Evolutionary conservation across 1,140 invertebrate genomes (phyloP).

Genomic region (Ips nitidus): DNA sequence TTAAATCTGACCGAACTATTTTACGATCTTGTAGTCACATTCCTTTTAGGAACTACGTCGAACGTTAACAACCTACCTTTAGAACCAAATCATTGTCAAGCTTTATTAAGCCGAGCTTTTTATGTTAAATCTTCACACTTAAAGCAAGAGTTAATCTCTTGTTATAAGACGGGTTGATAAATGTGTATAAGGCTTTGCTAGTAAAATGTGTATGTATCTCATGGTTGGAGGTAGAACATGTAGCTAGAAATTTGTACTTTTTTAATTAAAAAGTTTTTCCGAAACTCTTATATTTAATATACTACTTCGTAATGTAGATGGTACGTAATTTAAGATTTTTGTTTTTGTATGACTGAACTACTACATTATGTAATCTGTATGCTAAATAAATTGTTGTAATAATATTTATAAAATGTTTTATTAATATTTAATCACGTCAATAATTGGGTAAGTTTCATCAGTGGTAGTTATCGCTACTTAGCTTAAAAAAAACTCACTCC

Average conservation of each 20-base stretch:
- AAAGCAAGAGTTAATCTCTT: conserved; percentile 4
- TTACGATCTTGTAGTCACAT: background rate
- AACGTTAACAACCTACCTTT: background rate
- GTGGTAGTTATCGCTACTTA: too few relatives aligned
- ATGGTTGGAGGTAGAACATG: conserved; percentile 5
- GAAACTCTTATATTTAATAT: background rate
- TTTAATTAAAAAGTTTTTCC: conserved; percentile 3
- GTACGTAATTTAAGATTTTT: conserved; percentile 6
- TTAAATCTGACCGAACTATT: conserved; percentile 9
- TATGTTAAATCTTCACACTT: background rate
- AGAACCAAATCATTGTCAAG: background rate
- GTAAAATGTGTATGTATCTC: conserved; percentile 15
- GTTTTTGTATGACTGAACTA: conserved; percentile 32
- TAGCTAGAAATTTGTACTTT: conserved; percentile 32
- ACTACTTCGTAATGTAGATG: background rate
- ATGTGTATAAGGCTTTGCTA: background rate
- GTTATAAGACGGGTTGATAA: background rate
- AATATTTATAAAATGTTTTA: background rate
- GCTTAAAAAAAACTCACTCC: too few relatives aligned
- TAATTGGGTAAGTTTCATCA: too few relatives aligned
- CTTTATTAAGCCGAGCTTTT: background rate
- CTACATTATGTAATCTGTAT: background rate
- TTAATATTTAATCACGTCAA: too few relatives aligned
- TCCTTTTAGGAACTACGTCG: background rate
- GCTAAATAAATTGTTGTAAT: background rate